phyloP scores from a whole-genome alignment of 2,797 vertebrate species.

The Darevskia nairensis region DNA sequence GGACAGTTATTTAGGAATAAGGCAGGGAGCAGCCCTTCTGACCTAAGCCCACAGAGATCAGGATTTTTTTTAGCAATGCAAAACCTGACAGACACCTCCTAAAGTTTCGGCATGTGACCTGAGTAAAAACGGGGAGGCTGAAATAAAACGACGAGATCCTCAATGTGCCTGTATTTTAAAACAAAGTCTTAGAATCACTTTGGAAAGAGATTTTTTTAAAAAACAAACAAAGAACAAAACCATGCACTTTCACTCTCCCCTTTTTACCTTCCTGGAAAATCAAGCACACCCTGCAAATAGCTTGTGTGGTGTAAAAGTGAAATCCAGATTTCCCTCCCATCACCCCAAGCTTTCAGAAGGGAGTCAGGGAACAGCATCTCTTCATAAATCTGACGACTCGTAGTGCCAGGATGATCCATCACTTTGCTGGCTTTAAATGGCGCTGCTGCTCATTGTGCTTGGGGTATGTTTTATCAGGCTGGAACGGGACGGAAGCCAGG shows the following conservation, averaged over 20 bases:
- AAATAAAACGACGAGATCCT: neutral
- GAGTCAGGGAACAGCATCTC: slow-evolving; percentile 50
- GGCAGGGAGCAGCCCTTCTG: neutral
- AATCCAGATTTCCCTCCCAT: slow-evolving; percentile 52
- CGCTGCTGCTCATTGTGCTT: slow-evolving; percentile 56
- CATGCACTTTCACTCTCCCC: slow-evolving; percentile 45
- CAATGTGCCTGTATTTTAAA: neutral
- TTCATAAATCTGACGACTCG: slow-evolving; percentile 65
- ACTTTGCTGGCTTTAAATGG: slow-evolving; percentile 68
- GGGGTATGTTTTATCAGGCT: slow-evolving; percentile 69
- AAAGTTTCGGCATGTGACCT: neutral
- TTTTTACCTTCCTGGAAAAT: neutral
- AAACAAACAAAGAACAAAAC: neutral
- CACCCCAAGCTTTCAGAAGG: slow-evolving; percentile 47
- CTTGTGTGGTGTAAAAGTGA: slow-evolving; percentile 44
- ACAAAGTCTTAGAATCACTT: neutral
- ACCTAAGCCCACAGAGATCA: neutral
- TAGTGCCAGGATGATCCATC: slow-evolving; percentile 67
- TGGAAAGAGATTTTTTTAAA: neutral
- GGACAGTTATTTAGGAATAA: neutral
- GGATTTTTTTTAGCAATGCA: neutral
- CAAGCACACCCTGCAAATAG: neutral
- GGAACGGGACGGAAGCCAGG: slow-evolving; percentile 71
- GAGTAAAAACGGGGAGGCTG: neutral
- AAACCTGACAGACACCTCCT: neutral